Evolutionary conservation across 2,888 invertebrate species (phyloP).

Genomic region (Deilephila porcellus): DNA sequence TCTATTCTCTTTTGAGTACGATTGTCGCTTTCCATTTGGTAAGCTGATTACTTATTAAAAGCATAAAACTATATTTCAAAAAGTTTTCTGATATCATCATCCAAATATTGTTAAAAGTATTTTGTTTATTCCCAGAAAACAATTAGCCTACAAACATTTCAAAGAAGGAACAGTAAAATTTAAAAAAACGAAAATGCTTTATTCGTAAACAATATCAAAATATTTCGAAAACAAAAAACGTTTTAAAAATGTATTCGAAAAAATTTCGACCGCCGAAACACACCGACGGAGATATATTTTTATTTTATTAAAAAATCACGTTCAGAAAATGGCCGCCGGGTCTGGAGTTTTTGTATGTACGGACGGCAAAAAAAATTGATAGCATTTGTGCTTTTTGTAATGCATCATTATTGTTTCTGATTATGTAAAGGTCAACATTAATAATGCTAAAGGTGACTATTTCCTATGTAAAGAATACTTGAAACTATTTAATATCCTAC

Average conservation of each 20-base stretch:
- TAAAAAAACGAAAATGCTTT: background rate
- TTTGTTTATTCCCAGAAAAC: background rate
- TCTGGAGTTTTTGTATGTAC: slow-evolving; percentile 52
- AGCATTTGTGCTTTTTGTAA: background rate
- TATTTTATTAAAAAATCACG: slow-evolving; percentile 54
- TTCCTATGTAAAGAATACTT: background rate
- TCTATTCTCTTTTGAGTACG: too few species aligned
- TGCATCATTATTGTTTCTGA: slow-evolving; percentile 6
- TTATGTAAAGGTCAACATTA: background rate
- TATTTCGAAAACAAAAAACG: slow-evolving; percentile 35
- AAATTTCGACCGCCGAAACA: slow-evolving; percentile 50
- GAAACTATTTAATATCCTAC: background rate
- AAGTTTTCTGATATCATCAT: too few species aligned
- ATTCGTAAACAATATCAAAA: slow-evolving; percentile 20
- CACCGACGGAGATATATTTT: slow-evolving; percentile 48
- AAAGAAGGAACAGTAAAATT: slow-evolving; percentile 7
- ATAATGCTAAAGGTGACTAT: background rate
- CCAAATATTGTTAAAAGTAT: too few species aligned
- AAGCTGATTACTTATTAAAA: too few species aligned
- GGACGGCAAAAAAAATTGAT: slow-evolving; percentile 46
- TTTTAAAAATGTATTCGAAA: slow-evolving; percentile 46
- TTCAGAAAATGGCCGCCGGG: slow-evolving; percentile 66
- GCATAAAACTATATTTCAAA: too few species aligned
- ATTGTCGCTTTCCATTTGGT: too few species aligned
- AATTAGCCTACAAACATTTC: background rate